Percentiles rank a stretch among this genome's conserved stretches.
Conservation (phyloP, 1,140 invertebrate genomes). For the Drosophila ohnishii region DNA sequence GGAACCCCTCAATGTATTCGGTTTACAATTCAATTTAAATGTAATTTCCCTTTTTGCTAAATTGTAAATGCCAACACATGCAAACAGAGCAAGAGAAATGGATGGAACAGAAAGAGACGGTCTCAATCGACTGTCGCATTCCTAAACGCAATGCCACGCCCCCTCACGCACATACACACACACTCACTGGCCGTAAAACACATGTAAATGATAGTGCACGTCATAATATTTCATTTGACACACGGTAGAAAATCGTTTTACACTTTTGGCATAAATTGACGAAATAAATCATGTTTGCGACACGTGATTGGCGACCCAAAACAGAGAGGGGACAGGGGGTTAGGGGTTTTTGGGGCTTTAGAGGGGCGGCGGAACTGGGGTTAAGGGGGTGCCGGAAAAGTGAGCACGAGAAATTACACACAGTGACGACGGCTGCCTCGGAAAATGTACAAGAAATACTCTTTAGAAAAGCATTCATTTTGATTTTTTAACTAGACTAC, state of each 20-base stretch:
- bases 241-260: slow-evolving; percentile 66
- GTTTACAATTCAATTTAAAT: slow-evolving; percentile 79
- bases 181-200: slow-evolving; percentile 31
- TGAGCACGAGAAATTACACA: slow-evolving; percentile 25
- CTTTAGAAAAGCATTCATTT: neutral
- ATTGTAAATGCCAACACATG: slow-evolving; percentile 51
- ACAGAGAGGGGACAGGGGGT: neutral
- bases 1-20: slow-evolving; percentile 40
- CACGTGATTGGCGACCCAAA: slow-evolving; percentile 62
- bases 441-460: slow-evolving; percentile 9
- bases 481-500: neutral
- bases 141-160: slow-evolving; percentile 53
- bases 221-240: slow-evolving; percentile 73
- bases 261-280: slow-evolving; percentile 72
- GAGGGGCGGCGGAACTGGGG: neutral
- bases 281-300: slow-evolving; percentile 78
- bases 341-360: neutral
- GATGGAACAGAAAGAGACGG: neutral
- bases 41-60: slow-evolving; percentile 76
- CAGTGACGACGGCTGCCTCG: slow-evolving; percentile 5
- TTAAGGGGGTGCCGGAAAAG: slow-evolving; percentile 32
- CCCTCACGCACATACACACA: slow-evolving; percentile 9
- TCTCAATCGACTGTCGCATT: slow-evolving; percentile 39
- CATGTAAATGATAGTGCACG: slow-evolving; percentile 59
- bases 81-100: slow-evolving; percentile 15